These are phyloP conservation scores for Heterodera carotae DNA, from an alignment of 1,140 invertebrate species.

Conservation along the genomic window DNA sequence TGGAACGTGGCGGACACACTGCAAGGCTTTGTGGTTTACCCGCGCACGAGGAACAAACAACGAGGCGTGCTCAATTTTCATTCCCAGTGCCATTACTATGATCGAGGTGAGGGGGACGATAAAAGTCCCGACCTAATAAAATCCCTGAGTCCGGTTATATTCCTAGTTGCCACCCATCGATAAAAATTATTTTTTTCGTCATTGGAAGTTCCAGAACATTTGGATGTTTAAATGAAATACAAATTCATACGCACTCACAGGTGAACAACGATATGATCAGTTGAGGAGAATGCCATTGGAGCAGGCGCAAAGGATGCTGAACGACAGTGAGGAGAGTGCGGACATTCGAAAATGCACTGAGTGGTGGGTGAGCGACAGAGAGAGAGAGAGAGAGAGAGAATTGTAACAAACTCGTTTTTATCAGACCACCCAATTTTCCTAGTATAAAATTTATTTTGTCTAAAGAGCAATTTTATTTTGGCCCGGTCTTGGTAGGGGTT, in stretches of 20 bases:
- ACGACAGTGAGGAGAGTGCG: constrained; percentile 26
- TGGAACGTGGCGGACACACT: constrained; percentile 54
- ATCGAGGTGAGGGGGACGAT: constrained; percentile 35
- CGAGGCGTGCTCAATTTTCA: constrained; percentile 52
- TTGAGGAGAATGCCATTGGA: constrained; percentile 49
- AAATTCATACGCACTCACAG: too few species aligned
- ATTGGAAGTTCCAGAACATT: too few species aligned
- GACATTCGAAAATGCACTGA: constrained; percentile 27
- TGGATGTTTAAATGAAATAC: too few species aligned
- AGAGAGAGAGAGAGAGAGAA: too few species aligned
- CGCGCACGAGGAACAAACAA: constrained; percentile 56
- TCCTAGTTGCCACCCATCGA: too few species aligned
- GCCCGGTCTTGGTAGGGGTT: too few species aligned
- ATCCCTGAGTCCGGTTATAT: too few species aligned
- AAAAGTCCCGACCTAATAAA: too few species aligned
- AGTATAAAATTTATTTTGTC: too few species aligned
- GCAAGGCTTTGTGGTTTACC: constrained; percentile 57
- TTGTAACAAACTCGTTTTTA: not conserved
- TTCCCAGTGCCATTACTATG: constrained; percentile 62
- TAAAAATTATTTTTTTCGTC: too few species aligned
- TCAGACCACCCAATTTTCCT: too few species aligned
- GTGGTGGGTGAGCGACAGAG: not conserved
- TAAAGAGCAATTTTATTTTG: too few species aligned
- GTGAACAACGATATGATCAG: constrained; percentile 49
- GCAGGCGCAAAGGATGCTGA: constrained; percentile 47